Base-by-base conservation (phyloP, 2,888 invertebrate species). In the Leptopilina syphax region DNA sequence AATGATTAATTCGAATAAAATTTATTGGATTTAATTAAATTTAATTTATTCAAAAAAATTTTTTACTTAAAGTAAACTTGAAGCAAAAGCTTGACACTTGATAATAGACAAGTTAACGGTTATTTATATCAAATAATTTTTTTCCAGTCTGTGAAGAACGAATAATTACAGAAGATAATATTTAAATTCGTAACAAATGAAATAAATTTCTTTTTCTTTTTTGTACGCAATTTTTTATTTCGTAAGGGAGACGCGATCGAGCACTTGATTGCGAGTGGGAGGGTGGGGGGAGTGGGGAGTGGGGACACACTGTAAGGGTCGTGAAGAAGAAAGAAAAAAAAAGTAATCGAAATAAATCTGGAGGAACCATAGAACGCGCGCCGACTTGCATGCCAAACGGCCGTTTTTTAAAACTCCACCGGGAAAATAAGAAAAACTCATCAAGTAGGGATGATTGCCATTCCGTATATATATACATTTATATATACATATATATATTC, bases 401-500 rank as follows among this genome's bases (percentile, higher is more conserved):
- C 84, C 85, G 85, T 90, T 88, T 90, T 50, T 90, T 88, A 85
- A 89, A 90, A 88, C 87, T 87, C 87, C 86, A 83, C 63, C 83
- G 87, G 87, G 87, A 88, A 89, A 88, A 89, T 88, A 88, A 87
- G 87, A 88, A 89, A 88, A 88, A 88, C 86, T 88, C 89, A 88
- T 89, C 88, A 88, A 89, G 87, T 84, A 85, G 85, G 87, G 87
- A 90, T 87, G 88, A 90, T 89, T 88, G 87, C 88, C 84, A 84
- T 85, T 82, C 85, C 84, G 80, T 82, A 50, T 50, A 50, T 50
- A 50, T 47, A 47, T 47, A 47, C 18, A 18, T 18, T 18, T 47
- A 47, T 34, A 34, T 34, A 34, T 34, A 34, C 27, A 27, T 27
- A 1, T 47, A 47, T 50, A 50, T 50, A 50, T 50, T 50, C 50